These are phyloP conservation scores for Ceratina calcarata DNA, from an alignment of 1,140 invertebrate genomes.

Conservation along the genomic window DNA sequence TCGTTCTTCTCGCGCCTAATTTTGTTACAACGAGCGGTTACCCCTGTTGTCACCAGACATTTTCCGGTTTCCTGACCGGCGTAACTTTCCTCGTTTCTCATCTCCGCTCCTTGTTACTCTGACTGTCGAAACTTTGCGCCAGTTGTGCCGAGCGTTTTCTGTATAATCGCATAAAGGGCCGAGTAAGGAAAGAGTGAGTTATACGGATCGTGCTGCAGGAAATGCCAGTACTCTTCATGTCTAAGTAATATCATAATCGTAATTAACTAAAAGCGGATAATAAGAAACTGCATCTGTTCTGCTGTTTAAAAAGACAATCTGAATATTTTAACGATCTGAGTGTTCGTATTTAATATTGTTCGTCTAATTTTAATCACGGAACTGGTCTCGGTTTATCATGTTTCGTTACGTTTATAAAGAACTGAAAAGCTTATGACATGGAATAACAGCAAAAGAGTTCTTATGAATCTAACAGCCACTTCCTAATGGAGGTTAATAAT, in stretches of 20 bases:
- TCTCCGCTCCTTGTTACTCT: constrained; percentile 69
- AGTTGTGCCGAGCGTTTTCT: constrained; percentile 36
- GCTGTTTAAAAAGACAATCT: neutral
- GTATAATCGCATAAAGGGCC: constrained; percentile 47
- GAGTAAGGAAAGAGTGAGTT: constrained; percentile 41
- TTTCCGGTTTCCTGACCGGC: constrained; percentile 68
- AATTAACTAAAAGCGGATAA: constrained; percentile 4
- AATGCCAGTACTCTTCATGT: constrained; percentile 38
- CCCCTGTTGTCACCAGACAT: constrained; percentile 69
- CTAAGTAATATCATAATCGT: constrained; percentile 8
- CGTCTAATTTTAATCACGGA: too few relatives aligned
- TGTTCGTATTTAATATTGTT: neutral
- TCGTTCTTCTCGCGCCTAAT: constrained; percentile 16
- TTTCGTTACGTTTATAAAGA: too few relatives aligned
- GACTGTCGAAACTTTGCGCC: constrained; percentile 67
- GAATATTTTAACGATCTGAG: neutral
- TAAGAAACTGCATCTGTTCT: neutral
- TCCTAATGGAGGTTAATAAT: neutral
- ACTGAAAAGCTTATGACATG: too few relatives aligned
- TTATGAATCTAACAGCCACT: neutral
- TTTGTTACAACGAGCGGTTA: constrained; percentile 35
- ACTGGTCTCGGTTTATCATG: too few relatives aligned
- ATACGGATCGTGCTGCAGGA: constrained; percentile 28
- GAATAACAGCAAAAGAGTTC: neutral
- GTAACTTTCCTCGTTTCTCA: constrained; percentile 75